Percentiles rank a stretch among this genome's conserved stretches.
These are phyloP conservation scores for Hyposmocoma kahamanoa DNA, from an alignment of 1,140 invertebrate species.

Conservation along the genomic window DNA sequence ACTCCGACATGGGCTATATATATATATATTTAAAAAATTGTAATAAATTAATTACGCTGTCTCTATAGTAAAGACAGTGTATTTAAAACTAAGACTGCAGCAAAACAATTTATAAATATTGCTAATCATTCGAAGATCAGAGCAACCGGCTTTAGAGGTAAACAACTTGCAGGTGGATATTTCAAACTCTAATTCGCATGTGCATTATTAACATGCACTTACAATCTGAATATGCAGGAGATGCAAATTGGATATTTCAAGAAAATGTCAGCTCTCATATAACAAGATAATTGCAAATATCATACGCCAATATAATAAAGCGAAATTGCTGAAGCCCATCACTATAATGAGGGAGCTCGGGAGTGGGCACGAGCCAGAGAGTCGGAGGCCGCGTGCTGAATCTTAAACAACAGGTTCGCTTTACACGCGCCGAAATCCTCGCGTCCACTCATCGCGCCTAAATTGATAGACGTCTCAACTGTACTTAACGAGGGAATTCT, in stretches of 20 bases:
- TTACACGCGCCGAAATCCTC: too few relatives aligned
- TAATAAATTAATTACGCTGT: background rate
- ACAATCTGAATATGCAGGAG: conserved; percentile 3
- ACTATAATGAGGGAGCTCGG: conserved; percentile 15
- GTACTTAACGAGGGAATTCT: background rate
- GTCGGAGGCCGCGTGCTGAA: conserved; percentile 8
- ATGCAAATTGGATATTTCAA: background rate
- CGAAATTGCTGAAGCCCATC: conserved; percentile 4
- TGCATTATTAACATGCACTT: background rate
- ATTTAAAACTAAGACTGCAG: background rate
- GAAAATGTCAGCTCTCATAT: background rate
- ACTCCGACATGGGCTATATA: background rate
- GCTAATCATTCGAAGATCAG: background rate
- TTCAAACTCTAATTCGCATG: background rate
- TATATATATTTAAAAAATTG: background rate
- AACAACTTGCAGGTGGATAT: background rate
- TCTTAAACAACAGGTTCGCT: conserved; percentile 11
- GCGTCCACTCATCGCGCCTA: background rate
- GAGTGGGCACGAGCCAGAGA: conserved; percentile 16
- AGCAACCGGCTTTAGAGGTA: background rate
- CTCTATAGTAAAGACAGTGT: background rate
- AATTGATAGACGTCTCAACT: background rate
- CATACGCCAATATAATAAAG: background rate
- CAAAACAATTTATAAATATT: background rate
- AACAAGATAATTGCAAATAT: conserved; percentile 2